Conservation (phyloP, 1,140 invertebrate species). For the Heterodera carotae region DNA sequence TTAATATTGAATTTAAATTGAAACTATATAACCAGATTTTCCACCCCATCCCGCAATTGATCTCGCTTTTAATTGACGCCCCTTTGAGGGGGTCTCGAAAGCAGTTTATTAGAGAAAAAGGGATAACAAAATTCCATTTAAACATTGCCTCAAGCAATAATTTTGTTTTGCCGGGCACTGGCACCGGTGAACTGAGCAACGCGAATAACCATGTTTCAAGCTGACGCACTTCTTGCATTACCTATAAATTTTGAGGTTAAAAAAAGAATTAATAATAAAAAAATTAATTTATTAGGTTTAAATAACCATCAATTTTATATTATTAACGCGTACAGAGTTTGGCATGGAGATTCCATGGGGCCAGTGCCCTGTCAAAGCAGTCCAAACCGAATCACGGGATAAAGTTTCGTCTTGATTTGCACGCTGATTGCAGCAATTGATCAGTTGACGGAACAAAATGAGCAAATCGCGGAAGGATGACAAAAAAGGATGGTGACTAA, state of each 20-base stretch:
- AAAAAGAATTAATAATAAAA: not conserved
- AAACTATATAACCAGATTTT: too few relatives aligned
- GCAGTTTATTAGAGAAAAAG: too few relatives aligned
- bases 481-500: conserved; percentile 99
- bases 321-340: not conserved
- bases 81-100: too few relatives aligned
- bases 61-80: too few relatives aligned
- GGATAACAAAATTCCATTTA: too few relatives aligned
- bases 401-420: conserved; percentile 52
- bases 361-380: conserved; percentile 68
- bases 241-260: too few relatives aligned
- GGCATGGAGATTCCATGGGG: conserved; percentile 70
- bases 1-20: too few relatives aligned
- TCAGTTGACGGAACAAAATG: conserved; percentile 87
- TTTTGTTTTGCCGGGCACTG: conserved; percentile 91
- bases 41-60: too few relatives aligned
- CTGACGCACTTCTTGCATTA: conserved; percentile 91
- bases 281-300: not conserved
- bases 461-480: conserved; percentile 95
- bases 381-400: conserved; percentile 66
- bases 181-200: conserved; percentile 90
- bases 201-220: conserved; percentile 82
- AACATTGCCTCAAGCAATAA: conserved; percentile 72
- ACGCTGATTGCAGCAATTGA: conserved; percentile 87
- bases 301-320: not conserved